Percentiles rank a stretch among this genome's conserved stretches.
Evolutionary conservation across 2,797 vertebrate species (phyloP).

Genomic region (Pagetopsis macropterus): DNA sequence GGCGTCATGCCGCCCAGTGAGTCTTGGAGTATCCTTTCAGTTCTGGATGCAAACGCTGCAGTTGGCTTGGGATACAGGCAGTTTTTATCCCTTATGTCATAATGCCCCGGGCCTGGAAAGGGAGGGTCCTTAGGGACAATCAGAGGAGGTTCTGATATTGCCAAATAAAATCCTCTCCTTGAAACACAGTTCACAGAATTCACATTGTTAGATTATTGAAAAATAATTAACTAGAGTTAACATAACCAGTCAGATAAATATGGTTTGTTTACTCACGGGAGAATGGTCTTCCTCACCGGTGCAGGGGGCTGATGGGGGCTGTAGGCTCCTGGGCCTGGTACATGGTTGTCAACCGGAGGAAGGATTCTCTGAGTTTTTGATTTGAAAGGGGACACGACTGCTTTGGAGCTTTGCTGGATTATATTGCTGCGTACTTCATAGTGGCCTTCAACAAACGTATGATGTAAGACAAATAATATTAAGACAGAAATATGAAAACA

Average conservation of each 20-base stretch:
- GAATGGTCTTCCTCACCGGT: constrained; percentile 58
- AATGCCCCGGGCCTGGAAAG: constrained; percentile 82
- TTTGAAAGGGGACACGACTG: constrained; percentile 80
- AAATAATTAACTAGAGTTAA: neutral
- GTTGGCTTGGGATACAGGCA: constrained; percentile 68
- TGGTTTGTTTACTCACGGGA: constrained; percentile 72
- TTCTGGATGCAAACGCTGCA: constrained; percentile 83
- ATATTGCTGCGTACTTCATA: constrained; percentile 76
- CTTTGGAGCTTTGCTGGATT: constrained; percentile 69
- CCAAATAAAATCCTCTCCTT: constrained; percentile 78
- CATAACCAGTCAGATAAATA: neutral
- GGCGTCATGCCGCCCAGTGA: constrained; percentile 53
- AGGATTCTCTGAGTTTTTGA: constrained; percentile 74
- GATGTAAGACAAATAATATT: neutral
- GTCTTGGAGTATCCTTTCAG: constrained; percentile 51
- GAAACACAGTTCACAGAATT: constrained; percentile 43
- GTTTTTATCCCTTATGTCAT: constrained; percentile 64
- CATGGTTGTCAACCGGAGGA: constrained; percentile 26
- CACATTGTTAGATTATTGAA: neutral
- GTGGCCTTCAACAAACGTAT: constrained; percentile 72
- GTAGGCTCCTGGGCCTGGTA: constrained; percentile 82
- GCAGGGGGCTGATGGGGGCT: constrained; percentile 66
- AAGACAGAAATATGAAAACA: neutral
- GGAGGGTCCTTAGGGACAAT: constrained; percentile 74
- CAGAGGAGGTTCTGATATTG: constrained; percentile 76